Percentiles rank a stretch among this genome's conserved stretches.
Evolutionary conservation across 1,140 invertebrate genomes (phyloP).

Genomic region (Eulimnadia texana): DNA sequence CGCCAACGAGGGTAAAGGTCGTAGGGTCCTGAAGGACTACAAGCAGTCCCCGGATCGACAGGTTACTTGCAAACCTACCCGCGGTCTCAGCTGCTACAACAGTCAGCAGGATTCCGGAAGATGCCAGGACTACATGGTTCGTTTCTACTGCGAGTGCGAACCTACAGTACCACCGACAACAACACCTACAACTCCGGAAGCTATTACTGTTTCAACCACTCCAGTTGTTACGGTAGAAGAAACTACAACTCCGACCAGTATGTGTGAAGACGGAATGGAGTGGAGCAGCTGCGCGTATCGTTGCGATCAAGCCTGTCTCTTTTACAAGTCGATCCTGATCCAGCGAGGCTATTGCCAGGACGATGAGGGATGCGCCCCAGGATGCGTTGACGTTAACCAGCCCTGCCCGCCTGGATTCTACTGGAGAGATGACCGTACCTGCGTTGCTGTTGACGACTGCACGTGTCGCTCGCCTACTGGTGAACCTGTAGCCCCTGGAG

Average conservation of each 20-base stretch:
- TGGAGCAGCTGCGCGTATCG: conserved; percentile 43
- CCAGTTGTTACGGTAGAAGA: background rate
- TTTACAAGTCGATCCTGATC: conserved; percentile 32
- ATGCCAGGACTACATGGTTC: conserved; percentile 17
- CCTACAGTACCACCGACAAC: background rate
- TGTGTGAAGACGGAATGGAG: conserved; percentile 30
- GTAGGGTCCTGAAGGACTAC: conserved; percentile 15
- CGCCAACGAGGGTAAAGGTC: conserved; percentile 4
- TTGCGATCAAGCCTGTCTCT: conserved; percentile 42
- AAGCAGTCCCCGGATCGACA: conserved; percentile 18
- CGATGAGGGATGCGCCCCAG: conserved; percentile 34
- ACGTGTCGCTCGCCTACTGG: conserved; percentile 46
- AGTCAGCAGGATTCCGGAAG: conserved; percentile 18
- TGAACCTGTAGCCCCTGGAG: conserved; percentile 42
- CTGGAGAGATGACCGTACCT: conserved; percentile 50
- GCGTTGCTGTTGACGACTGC: conserved; percentile 51
- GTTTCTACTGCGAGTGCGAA: conserved; percentile 17
- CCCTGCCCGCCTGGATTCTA: conserved; percentile 30
- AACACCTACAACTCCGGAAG: conserved; percentile 14
- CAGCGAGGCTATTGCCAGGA: conserved; percentile 31
- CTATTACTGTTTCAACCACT: conserved; percentile 11
- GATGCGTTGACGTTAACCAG: conserved; percentile 25
- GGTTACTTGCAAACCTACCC: conserved; percentile 19
- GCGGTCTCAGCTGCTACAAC: conserved; percentile 23
- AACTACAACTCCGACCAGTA: background rate